Evolutionary conservation across 2,113 vertebrate species (phyloP).

Genomic region (Marmota flaviventris): DNA sequence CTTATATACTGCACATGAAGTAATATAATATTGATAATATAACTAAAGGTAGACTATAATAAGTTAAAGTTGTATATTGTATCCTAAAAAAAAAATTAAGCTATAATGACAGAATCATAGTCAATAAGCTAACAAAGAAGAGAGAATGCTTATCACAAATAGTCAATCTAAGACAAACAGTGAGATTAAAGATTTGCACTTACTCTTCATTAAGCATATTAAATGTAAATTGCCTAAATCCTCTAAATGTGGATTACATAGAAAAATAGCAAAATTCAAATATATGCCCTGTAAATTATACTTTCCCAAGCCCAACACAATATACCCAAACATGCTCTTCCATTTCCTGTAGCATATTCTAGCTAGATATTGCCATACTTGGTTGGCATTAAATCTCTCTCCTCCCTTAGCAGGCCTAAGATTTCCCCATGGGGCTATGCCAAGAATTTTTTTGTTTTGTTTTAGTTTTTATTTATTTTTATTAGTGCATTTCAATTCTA

Average conservation of each 20-base stretch:
- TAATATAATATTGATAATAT: neutral
- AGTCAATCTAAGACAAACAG: neutral
- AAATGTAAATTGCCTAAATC: constrained; percentile 65
- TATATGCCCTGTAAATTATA: neutral
- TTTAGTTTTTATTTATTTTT: neutral
- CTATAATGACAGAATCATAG: neutral
- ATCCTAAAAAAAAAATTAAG: neutral
- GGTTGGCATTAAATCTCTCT: neutral
- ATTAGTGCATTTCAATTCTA: neutral
- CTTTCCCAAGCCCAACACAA: neutral
- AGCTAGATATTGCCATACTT: neutral
- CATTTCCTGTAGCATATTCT: neutral
- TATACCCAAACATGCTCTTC: neutral
- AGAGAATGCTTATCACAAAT: constrained; percentile 21
- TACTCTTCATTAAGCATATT: constrained; percentile 48
- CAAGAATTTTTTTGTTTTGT: neutral
- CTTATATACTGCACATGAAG: neutral
- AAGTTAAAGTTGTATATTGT: constrained; percentile 3
- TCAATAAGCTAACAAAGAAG: constrained; percentile 12
- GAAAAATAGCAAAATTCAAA: constrained; percentile 36
- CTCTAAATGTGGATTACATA: neutral
- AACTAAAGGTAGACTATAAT: constrained; percentile 4
- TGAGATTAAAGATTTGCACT: constrained; percentile 13
- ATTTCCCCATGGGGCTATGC: neutral
- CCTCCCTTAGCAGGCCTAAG: neutral